Evolutionary conservation across 2,113 vertebrate species (phyloP), one percentile per base, ranked within the genome.

Genomic region (Pterocles burchelli): DNA sequence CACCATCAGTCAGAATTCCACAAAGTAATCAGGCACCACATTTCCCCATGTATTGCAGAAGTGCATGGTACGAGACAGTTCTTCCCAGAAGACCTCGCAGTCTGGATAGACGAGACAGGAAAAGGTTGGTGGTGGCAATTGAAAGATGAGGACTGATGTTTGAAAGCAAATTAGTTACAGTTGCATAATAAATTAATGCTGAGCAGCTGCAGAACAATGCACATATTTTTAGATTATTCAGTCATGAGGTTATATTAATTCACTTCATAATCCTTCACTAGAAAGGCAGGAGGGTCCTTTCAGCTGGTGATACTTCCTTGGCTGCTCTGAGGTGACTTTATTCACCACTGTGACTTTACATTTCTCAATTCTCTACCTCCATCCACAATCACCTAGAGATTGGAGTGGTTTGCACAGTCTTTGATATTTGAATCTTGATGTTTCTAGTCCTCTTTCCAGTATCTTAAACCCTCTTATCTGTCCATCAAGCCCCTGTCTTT

Each of bases 311-410:
- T 46, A 11, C 31, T 86, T 92, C n/a, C 31, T 29, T 88, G 66
- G 43, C 61, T 92, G 22, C 66, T 75, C 48, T 75, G 65, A 67
- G 61, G 38, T 74, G 29, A 55, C 70, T 84, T 77, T 51, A 5
- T 59, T 89, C 51, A 21, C 59, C 26, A 1, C 29, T 26, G 15
- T 58, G 17, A 28, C 36, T 86, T 80, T 31, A 52, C 5, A 2
- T 65, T 70, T 9, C 72, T 73, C 18, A 3, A 59, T 58, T 28
- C 36, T 89, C 84, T 84, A 26, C 6, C 38, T 74, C 18, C 28
- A 51, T 67, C 29, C 22, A 74, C 41, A 58, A 1, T 25, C 46
- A 49, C 0, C 0, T 2, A 55, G 46, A 66, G 46, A 74, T 15
- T 49, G 43, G 22, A 83, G 34, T 77, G 26, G 16, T 61, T 76